These are phyloP conservation scores for Bagarius yarrelli DNA, from an alignment of 2,113 vertebrate species.

Conservation along the genomic window DNA sequence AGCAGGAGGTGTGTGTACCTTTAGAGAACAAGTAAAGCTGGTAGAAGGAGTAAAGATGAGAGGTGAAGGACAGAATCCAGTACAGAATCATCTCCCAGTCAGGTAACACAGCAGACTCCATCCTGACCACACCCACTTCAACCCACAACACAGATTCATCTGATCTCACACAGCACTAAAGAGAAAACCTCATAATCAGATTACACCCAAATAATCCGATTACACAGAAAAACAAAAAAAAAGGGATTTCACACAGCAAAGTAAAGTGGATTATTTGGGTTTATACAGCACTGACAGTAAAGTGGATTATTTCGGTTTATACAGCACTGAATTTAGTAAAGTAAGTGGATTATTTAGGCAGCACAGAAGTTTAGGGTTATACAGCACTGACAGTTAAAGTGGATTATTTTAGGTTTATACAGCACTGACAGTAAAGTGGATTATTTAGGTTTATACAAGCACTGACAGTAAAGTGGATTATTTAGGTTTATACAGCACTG, in stretches of 20 bases:
- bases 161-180: neutral
- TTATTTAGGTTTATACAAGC: too few relatives aligned
- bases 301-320: neutral
- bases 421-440: too few relatives aligned
- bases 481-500: too few relatives aligned
- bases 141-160: neutral
- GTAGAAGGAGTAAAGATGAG: slow-evolving; percentile 74
- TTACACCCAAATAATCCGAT: neutral
- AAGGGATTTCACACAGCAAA: neutral
- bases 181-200: neutral
- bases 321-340: neutral
- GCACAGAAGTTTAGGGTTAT: neutral
- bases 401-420: neutral
- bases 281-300: neutral
- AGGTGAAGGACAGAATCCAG: slow-evolving; percentile 71
- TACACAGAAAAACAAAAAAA: too few relatives aligned
- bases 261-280: neutral
- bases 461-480: too few relatives aligned
- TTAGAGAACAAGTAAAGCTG: slow-evolving; percentile 72
- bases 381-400: neutral
- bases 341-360: neutral
- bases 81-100: slow-evolving; percentile 63
- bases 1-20: slow-evolving; percentile 56
- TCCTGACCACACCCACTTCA: slow-evolving; percentile 38
- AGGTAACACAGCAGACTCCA: slow-evolving; percentile 58